phyloP scores from a whole-genome alignment of 2,113 vertebrate species.

The Ophthalmolycus amberensis region DNA sequence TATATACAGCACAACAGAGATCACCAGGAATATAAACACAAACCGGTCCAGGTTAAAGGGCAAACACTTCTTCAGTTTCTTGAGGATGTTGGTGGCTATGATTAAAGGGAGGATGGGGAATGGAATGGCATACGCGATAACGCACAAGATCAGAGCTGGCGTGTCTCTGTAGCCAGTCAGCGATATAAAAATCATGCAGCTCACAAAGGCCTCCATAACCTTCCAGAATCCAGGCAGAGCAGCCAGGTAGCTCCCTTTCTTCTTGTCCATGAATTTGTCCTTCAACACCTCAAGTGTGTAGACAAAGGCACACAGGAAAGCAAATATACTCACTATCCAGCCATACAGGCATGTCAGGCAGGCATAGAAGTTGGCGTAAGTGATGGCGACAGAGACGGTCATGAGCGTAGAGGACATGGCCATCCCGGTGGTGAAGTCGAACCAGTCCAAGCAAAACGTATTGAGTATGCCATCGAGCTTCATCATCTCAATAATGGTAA shows the following conservation, averaged over 20 bases:
- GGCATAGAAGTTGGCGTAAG: constrained; percentile 81
- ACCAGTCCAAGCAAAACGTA: constrained; percentile 85
- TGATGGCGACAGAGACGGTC: constrained; percentile 84
- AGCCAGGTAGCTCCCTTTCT: constrained; percentile 83
- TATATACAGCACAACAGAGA: constrained; percentile 84
- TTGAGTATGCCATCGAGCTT: constrained; percentile 76
- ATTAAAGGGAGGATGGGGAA: constrained; percentile 85
- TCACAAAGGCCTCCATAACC: constrained; percentile 86
- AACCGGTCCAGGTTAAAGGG: constrained; percentile 81
- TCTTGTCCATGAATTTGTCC: constrained; percentile 77
- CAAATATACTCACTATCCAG: constrained; percentile 76
- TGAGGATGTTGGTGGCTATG: constrained; percentile 85
- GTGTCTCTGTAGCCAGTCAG: constrained; percentile 5
- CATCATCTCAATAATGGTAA: constrained; percentile 85
- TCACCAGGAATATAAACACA: constrained; percentile 80
- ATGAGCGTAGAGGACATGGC: constrained; percentile 85
- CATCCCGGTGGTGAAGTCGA: constrained; percentile 87
- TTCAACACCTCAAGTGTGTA: constrained; percentile 84
- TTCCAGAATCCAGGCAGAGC: constrained; percentile 86
- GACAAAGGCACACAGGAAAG: constrained; percentile 80
- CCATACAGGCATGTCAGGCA: constrained; percentile 61
- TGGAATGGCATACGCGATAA: constrained; percentile 85
- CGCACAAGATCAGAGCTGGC: constrained; percentile 76
- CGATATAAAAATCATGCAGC: constrained; percentile 86
- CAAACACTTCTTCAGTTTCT: constrained; percentile 70